phyloP scores from a whole-genome alignment of 2,113 vertebrate genomes.

The Tursiops truncatus region DNA sequence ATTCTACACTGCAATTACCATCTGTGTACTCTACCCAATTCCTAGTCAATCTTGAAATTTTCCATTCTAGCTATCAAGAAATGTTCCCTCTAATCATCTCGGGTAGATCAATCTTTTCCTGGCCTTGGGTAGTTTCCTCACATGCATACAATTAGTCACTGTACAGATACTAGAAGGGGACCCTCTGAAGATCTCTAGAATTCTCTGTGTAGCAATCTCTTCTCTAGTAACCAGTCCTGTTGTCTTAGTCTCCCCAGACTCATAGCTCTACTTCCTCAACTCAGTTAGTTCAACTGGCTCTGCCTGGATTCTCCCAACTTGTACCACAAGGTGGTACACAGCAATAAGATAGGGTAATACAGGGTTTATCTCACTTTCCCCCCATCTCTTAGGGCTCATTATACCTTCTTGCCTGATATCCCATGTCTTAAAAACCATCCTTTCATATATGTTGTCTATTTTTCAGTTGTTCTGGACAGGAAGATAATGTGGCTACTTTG shows the following conservation, averaged over 20 bases:
- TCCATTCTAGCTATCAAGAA: background rate
- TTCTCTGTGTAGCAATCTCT: no score
- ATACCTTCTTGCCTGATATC: background rate
- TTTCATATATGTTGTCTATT: background rate
- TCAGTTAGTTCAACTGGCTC: background rate
- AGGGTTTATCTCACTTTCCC: background rate
- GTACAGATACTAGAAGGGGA: background rate
- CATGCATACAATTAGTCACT: background rate
- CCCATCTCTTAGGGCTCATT: background rate
- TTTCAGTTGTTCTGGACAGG: background rate
- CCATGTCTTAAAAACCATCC: background rate
- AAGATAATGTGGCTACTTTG: background rate
- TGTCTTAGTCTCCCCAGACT: no score
- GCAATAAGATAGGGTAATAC: background rate
- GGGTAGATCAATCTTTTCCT: background rate
- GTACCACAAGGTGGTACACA: no score
- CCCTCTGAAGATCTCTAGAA: background rate
- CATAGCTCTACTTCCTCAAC: background rate
- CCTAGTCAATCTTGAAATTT: background rate
- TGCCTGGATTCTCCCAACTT: background rate
- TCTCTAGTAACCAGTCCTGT: no score
- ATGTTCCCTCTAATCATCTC: background rate
- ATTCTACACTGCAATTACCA: background rate
- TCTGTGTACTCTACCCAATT: background rate
- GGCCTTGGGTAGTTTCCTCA: no score